Conservation (phyloP, 1,140 invertebrate species). For the Macrotrachela quadricornifera region DNA sequence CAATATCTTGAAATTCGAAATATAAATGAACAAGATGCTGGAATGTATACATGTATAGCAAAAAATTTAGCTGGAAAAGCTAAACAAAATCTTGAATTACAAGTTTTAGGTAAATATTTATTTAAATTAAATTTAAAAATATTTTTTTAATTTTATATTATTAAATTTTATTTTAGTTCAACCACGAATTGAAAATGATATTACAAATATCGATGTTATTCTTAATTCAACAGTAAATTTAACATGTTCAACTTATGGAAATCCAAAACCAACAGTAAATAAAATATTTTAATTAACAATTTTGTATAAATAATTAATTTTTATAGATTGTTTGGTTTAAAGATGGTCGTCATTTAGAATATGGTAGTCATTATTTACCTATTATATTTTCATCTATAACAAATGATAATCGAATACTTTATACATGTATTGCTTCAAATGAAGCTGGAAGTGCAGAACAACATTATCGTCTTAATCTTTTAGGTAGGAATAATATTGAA, state of each 20-base stretch:
- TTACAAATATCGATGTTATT: too few species aligned
- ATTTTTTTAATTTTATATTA: too few species aligned
- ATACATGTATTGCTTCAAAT: constrained; percentile 31
- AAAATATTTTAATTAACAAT: too few species aligned
- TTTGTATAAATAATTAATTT: background rate
- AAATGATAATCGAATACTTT: constrained; percentile 15
- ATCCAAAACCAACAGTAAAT: too few species aligned
- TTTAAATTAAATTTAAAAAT: constrained; percentile 9
- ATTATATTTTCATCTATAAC: too few species aligned
- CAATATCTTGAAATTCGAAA: constrained; percentile 17
- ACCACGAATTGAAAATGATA: too few species aligned
- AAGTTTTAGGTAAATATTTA: constrained; percentile 32
- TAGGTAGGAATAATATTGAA: constrained; percentile 27
- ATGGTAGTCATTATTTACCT: too few species aligned
- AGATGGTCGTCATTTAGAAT: background rate
- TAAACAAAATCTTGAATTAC: constrained; percentile 29
- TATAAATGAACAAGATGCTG: constrained; percentile 16
- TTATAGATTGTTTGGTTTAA: constrained; percentile 2
- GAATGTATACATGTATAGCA: constrained; percentile 33
- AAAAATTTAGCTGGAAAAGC: constrained; percentile 34
- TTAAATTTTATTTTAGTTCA: too few species aligned
- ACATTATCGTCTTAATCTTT: constrained; percentile 32
- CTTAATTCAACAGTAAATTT: too few species aligned
- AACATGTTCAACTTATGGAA: too few species aligned
- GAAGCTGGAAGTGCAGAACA: constrained; percentile 28